Percentiles rank a stretch among this genome's conserved stretches.
phyloP scores from a whole-genome alignment of 2,113 vertebrate species.

The Dipodomys merriami region DNA sequence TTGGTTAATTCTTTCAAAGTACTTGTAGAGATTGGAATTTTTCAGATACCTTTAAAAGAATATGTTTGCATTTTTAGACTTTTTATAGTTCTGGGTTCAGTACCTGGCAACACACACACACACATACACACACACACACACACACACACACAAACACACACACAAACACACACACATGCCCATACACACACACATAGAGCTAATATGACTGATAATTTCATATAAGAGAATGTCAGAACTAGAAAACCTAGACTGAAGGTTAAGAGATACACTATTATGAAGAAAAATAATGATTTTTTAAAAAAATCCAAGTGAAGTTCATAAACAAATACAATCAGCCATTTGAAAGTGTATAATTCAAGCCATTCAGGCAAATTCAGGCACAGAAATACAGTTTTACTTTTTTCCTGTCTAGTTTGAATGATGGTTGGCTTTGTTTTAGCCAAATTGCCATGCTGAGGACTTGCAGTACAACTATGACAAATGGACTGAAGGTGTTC shows the following conservation, averaged over 20 bases:
- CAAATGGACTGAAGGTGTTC: neutral
- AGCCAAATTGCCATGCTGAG: constrained; percentile 15
- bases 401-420: constrained; percentile 22
- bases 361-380: neutral
- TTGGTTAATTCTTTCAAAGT: neutral
- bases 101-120: no score
- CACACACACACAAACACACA: no score
- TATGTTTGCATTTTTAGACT: neutral
- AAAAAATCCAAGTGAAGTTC: neutral
- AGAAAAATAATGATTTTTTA: neutral
- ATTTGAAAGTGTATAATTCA: neutral
- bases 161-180: no score
- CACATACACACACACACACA: no score
- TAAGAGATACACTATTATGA: neutral
- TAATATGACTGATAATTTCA: neutral
- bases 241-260: neutral
- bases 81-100: neutral
- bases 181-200: neutral
- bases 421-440: neutral
- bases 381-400: constrained; percentile 1
- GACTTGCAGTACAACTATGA: constrained; percentile 15
- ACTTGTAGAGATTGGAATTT: no score
- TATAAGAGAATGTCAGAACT: neutral
- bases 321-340: neutral
- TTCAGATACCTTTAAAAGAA: neutral